Conservation (phyloP, 2,113 vertebrate species). For the Ceyx cyanopectus region DNA sequence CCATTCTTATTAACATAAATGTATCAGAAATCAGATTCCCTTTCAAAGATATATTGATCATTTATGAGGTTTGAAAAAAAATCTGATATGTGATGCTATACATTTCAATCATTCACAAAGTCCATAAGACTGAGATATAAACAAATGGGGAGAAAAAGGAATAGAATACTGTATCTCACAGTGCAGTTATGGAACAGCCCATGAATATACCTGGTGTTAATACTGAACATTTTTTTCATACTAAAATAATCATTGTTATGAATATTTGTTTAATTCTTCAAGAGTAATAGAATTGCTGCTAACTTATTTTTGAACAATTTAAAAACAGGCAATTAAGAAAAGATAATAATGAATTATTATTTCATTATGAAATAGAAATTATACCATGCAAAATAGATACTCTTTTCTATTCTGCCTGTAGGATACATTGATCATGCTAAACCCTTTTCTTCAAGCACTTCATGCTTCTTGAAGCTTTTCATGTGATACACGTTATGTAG, state of each 20-base stretch:
- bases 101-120: conserved; percentile 7
- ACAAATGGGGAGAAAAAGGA: not conserved
- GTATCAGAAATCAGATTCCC: conserved; percentile 68
- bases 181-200: not conserved
- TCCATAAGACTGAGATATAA: not conserved
- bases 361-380: not conserved
- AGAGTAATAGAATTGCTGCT: not conserved
- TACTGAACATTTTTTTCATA: not conserved
- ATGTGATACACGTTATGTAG: fast-evolving
- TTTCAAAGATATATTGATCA: conserved; percentile 53
- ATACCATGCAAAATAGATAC: not conserved
- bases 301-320: not conserved
- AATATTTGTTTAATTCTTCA: not conserved
- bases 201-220: not conserved
- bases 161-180: not conserved
- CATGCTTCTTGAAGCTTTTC: not conserved
- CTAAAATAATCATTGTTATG: not conserved
- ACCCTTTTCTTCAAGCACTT: not conserved
- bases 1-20: conserved; percentile 69
- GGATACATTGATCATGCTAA: not conserved
- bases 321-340: not conserved
- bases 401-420: not conserved
- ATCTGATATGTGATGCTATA: not conserved
- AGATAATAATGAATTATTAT: not conserved
- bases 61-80: conserved; percentile 63